Base-by-base conservation (phyloP, 1,140 invertebrate species). In the Calephelis nemesis region DNA sequence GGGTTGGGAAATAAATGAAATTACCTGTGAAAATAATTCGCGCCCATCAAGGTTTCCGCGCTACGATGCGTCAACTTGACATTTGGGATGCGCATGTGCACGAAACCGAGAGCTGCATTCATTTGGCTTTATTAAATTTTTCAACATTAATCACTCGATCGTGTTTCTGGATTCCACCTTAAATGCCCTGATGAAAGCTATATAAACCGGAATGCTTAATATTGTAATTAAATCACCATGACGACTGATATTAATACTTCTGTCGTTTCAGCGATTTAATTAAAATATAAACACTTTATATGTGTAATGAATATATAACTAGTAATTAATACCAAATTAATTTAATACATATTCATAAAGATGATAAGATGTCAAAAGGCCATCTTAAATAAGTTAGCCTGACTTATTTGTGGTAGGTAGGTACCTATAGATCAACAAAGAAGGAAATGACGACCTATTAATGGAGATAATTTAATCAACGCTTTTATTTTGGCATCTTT, bases 31-130 rank as follows among this genome's bases (percentile, higher is more conserved):
- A 79, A 82, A 76, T 75, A 74, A 76, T 69, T 63, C 66, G 64
- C 63, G 63, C 70, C 71, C 63, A 78, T 84, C 65, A 77, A 78
- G 74, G 67, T 83, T 81, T 86, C 81, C 75, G 75, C 84, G 77
- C 73, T 30, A 65, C 75, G 15, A 83, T 86, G 63, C 73, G 77
- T 84, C 79, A 81, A 67, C 65, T 47, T 74, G 79, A 78, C 73
- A 73, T 71, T 73, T 69, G 54, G 62, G 75, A 68, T 6, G 72
- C 63, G 63, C 63, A 65, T 64, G 54, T 58, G 63, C 45, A 48
- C 65, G 50, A 47, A 49, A 64, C 54, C 63, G 58, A 64, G 54
- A 63, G 63, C 68, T 52, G 71, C 58, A 68, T 68, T 67, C 62
- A 30, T 49, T 54, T 67, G 68, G 47, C 71, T 66, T 76, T 75